Conservation (phyloP, 2,888 invertebrate species). For the Orthosia cruda region DNA sequence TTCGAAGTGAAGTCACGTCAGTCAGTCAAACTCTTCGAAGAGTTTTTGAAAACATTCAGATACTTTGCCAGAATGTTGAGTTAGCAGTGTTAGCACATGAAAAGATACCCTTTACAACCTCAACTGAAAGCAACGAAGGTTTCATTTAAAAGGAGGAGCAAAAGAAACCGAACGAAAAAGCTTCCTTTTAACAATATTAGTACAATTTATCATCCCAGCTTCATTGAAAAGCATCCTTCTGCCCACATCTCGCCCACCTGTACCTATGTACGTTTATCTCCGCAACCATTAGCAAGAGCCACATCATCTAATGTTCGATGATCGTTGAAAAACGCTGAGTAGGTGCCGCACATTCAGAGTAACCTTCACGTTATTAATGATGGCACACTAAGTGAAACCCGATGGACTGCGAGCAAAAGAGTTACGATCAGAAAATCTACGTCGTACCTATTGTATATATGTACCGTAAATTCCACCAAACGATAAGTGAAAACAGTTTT, state of each 20-base stretch:
- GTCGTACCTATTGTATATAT: no score
- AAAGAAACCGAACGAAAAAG: neutral
- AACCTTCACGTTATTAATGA: conserved; percentile 69
- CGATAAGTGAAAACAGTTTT: no score
- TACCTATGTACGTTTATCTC: conserved; percentile 21
- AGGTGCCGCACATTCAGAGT: conserved; percentile 33
- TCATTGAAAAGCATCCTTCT: conserved; percentile 29
- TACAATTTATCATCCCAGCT: conserved; percentile 42
- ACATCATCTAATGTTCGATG: conserved; percentile 47
- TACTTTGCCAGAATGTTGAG: neutral
- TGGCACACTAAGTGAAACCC: conserved; percentile 63
- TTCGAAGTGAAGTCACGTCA: no score
- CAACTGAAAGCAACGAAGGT: neutral
- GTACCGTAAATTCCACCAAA: no score
- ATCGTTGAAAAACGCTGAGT: conserved; percentile 49
- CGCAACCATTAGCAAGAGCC: conserved; percentile 40
- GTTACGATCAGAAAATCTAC: conserved; percentile 26
- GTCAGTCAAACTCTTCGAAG: no score
- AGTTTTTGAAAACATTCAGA: no score
- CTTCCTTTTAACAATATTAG: conserved; percentile 18
- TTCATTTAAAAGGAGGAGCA: neutral
- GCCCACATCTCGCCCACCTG: conserved; percentile 11
- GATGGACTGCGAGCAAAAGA: conserved; percentile 22
- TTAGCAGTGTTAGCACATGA: neutral
- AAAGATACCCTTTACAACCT: neutral